Base-by-base conservation (phyloP, 2,797 vertebrate species). In the Enteromius argenteus region DNA sequence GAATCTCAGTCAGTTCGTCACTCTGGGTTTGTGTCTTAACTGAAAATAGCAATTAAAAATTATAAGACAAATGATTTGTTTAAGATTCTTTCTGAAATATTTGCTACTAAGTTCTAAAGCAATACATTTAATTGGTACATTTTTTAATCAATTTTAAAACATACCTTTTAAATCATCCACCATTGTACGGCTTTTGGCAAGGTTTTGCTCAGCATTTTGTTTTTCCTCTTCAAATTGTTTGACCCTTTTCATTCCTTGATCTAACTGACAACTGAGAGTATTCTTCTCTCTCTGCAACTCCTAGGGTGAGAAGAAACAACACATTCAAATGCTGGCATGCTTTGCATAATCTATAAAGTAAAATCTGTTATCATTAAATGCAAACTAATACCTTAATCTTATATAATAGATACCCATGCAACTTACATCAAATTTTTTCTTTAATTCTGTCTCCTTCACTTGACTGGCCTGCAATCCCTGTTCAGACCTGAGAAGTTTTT, bases 81-180 rank as follows among this genome's bases (percentile, higher is more conserved):
- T 46, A 79, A 44, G 10, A 32, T 62, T 51, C 32, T 14, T 17
- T 11, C 32, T 46, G 1, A 46, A 14, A 58, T 58, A 3, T 23
- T 60, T 60, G 10, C n/a, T 23, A 23, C 17, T 72, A 5, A 32
- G 42, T 44, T 44, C 42, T 44, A 74, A n/a, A 35, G 1, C 0
- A 53, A 74, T 51, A 64, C 30, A 64, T 35, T 32, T 35, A 64
- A 64, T 17, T 17, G 27, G 0, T 17, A 32, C 0, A 64, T 32
- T 15, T 15, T 64, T 62, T 30, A 2, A 64, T 32, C 14, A 11
- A 23, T 6, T 62, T 32, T 0, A 0, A n/a, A 81, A 90, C 91
- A 91, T 88, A 98, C 98, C 94, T 95, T 91, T 96, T 85, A 98
- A 88, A 83, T 97, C 96, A 87, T 97, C 96, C 1, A 93, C 89